phyloP scores from a whole-genome alignment of 1,140 invertebrate species.

The Zaprionus kolodkinae region DNA sequence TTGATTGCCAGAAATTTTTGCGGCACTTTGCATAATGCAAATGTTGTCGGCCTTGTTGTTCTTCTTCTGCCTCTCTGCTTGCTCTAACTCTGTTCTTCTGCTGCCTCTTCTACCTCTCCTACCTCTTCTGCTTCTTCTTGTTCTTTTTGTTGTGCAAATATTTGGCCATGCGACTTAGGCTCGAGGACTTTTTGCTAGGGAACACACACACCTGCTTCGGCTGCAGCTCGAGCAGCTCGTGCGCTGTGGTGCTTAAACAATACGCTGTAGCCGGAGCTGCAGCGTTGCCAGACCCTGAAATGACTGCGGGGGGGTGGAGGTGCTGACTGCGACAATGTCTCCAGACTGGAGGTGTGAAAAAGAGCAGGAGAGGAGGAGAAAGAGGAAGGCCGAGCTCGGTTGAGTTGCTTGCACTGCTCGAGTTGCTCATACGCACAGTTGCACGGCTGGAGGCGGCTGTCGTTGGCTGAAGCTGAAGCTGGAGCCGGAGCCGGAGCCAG shows the following conservation, averaged over 20 bases:
- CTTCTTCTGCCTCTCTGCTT: background rate
- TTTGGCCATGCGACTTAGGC: conserved; percentile 1
- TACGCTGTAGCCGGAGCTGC: background rate
- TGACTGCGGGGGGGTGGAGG: background rate
- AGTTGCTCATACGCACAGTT: conserved; percentile 63
- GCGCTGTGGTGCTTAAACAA: background rate
- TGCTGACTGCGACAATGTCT: conserved; percentile 11
- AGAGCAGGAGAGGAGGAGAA: background rate
- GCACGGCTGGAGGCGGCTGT: conserved; percentile 10
- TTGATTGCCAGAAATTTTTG: conserved; percentile 1
- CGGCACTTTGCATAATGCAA: conserved; percentile 2
- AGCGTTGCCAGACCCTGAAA: conserved; percentile 9
- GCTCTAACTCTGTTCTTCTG: background rate
- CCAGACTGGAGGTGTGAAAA: conserved; percentile 15
- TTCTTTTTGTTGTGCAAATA: conserved; percentile 13
- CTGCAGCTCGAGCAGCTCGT: background rate
- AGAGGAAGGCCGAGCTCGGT: background rate
- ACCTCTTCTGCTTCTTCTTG: background rate
- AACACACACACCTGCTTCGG: conserved; percentile 4
- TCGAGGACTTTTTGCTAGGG: background rate
- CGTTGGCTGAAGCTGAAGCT: background rate
- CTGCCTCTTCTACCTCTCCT: background rate
- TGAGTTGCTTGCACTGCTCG: conserved; percentile 2
- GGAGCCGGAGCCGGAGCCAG: background rate
- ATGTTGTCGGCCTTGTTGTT: background rate